phyloP scores from a whole-genome alignment of 2,888 invertebrate species.

The Catocala fraxini region DNA sequence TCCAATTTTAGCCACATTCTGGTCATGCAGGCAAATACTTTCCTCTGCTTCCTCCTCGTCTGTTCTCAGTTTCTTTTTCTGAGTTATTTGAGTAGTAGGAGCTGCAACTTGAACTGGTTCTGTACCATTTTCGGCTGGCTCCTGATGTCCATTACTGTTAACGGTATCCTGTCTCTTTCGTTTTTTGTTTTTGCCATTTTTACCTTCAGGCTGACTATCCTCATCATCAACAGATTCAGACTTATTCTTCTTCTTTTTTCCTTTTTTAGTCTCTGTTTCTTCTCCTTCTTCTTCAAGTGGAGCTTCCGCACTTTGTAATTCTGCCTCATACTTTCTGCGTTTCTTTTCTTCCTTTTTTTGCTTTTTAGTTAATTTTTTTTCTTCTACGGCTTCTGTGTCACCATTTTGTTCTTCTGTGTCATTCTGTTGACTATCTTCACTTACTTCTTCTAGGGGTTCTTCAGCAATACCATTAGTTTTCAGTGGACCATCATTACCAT shows the following conservation, averaged over 20 bases:
- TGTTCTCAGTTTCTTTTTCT: conserved; percentile 76
- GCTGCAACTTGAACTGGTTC: conserved; percentile 50
- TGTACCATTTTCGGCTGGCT: conserved; percentile 39
- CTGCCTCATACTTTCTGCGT: conserved; percentile 81
- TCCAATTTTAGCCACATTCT: conserved; percentile 81
- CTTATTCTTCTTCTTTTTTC: conserved; percentile 79
- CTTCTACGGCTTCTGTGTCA: conserved; percentile 47
- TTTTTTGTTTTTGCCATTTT: conserved; percentile 71
- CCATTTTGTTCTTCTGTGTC: conserved; percentile 35
- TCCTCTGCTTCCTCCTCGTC: conserved; percentile 71
- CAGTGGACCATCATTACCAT: conserved; percentile 25
- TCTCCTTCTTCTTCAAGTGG: conserved; percentile 61
- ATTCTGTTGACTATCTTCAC: conserved; percentile 33
- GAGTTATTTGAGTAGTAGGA: conserved; percentile 55
- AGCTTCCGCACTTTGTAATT: conserved; percentile 73
- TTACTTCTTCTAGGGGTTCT: conserved; percentile 23
- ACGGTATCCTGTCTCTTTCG: conserved; percentile 79
- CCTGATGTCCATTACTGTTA: conserved; percentile 58
- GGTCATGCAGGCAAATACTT: conserved; percentile 77
- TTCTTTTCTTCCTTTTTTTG: conserved; percentile 83
- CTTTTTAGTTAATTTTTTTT: conserved; percentile 76
- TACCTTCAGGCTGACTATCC: conserved; percentile 62
- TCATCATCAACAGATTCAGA: conserved; percentile 62
- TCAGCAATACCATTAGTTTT: conserved; percentile 42
- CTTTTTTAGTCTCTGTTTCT: conserved; percentile 68